Conservation (phyloP, 2,797 vertebrate species). For the Rousettus madagascariensis region DNA sequence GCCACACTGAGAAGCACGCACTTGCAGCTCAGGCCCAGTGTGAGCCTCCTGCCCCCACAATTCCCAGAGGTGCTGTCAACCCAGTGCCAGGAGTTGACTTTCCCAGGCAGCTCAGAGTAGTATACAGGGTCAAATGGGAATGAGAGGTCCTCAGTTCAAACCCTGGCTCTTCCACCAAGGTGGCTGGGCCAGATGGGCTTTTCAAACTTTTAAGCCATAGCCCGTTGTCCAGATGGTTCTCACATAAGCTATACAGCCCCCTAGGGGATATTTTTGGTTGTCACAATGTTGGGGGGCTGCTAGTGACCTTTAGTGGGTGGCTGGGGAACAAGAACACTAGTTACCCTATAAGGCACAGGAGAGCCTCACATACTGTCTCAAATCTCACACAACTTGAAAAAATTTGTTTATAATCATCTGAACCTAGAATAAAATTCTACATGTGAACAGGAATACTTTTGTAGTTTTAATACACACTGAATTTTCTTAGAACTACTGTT, state of each 20-base stretch:
- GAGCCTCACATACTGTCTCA: not conserved
- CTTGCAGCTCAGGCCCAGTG: not conserved
- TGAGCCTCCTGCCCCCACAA: not conserved
- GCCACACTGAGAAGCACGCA: not conserved
- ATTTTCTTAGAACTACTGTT: not conserved
- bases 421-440: not conserved
- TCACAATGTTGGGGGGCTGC: not conserved
- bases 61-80: conserved; percentile 27
- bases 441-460: not conserved
- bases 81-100: not conserved
- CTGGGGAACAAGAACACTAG: not conserved
- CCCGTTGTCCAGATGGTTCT: not conserved
- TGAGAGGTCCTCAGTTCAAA: conserved; percentile 15
- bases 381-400: not conserved
- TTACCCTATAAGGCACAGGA: not conserved
- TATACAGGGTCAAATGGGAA: not conserved
- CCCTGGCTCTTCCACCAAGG: not conserved
- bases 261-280: not conserved
- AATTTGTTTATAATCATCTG: not conserved
- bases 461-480: not conserved
- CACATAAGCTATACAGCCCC: not conserved
- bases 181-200: not conserved
- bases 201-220: not conserved
- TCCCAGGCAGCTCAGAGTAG: conserved; percentile 39
- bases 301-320: not conserved